These are phyloP conservation scores for Osmoderma eremita DNA, from an alignment of 2,888 invertebrate species.

Conservation along the genomic window DNA sequence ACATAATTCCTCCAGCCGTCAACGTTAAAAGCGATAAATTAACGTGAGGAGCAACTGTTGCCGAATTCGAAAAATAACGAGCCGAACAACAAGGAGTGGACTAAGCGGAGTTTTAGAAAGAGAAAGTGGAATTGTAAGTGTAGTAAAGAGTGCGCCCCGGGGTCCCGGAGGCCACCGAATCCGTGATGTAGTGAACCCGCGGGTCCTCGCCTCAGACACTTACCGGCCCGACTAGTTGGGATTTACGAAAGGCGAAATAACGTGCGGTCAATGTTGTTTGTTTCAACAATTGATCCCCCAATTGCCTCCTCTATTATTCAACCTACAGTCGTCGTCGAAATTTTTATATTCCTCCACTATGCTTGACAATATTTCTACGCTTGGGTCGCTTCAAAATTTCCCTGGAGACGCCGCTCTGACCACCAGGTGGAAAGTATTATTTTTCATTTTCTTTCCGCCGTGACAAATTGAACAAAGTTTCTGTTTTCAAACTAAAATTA, in stretches of 20 bases:
- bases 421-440: slow-evolving; percentile 54
- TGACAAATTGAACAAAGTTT: slow-evolving; percentile 43
- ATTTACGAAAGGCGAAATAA: slow-evolving; percentile 57
- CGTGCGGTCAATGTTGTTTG: slow-evolving; percentile 56
- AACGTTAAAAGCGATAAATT: slow-evolving; percentile 53
- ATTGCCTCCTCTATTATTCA: slow-evolving; percentile 57
- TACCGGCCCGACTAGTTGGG: slow-evolving; percentile 58
- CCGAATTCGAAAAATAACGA: slow-evolving; percentile 31
- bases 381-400: slow-evolving; percentile 55
- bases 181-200: slow-evolving; percentile 57
- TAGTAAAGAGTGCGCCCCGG: slow-evolving; percentile 51
- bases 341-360: slow-evolving; percentile 56
- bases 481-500: slow-evolving; percentile 39
- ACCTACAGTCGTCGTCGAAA: slow-evolving; percentile 46
- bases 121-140: slow-evolving; percentile 52
- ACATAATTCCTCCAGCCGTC: slow-evolving; percentile 25
- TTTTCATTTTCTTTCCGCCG: slow-evolving; percentile 51
- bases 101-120: slow-evolving; percentile 51
- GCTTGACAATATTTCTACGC: slow-evolving; percentile 55
- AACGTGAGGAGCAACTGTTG: slow-evolving; percentile 50
- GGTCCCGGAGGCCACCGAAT: slow-evolving; percentile 39
- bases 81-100: slow-evolving; percentile 2
- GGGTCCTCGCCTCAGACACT: slow-evolving; percentile 55
- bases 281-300: slow-evolving; percentile 58
- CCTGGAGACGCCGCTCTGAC: slow-evolving; percentile 51